Evolutionary conservation across 37 sponge, comb jelly and placozoan genomes (phyloP).

Genomic region (Spongilla lacustris): DNA sequence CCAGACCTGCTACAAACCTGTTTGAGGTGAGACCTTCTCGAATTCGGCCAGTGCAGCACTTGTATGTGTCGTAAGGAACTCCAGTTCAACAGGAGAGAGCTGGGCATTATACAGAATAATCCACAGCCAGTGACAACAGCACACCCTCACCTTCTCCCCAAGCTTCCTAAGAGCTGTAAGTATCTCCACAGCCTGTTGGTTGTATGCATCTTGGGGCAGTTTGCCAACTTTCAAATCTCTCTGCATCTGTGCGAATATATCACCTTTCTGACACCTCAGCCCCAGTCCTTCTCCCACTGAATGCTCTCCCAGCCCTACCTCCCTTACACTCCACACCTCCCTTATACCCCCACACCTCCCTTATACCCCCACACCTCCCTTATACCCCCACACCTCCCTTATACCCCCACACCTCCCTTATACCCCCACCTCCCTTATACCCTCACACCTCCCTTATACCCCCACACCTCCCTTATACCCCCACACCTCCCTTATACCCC

Average conservation of each 20-base stretch:
- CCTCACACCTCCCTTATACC: no score
- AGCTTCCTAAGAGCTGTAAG: slow-evolving; percentile 89
- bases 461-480: no score
- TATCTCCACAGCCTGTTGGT: slow-evolving; percentile 85
- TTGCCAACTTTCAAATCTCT: slow-evolving; percentile 92
- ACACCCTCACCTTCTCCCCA: slow-evolving; percentile 82
- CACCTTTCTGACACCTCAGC: neutral
- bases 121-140: neutral
- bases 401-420: no score
- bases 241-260: slow-evolving; percentile 62
- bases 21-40: slow-evolving; percentile 62
- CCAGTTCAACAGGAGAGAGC: slow-evolving; percentile 81
- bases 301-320: no score
- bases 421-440: no score
- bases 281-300: no score
- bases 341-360: neutral
- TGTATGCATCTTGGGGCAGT: slow-evolving; percentile 72
- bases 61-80: slow-evolving; percentile 78
- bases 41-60: slow-evolving; percentile 82
- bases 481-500: no score
- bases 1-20: slow-evolving; percentile 14
- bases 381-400: no score
- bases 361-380: no score
- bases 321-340: neutral
- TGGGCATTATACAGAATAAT: slow-evolving; percentile 13